Base-by-base conservation (phyloP, 1,140 invertebrate species). In the Diploscapter pachys region DNA sequence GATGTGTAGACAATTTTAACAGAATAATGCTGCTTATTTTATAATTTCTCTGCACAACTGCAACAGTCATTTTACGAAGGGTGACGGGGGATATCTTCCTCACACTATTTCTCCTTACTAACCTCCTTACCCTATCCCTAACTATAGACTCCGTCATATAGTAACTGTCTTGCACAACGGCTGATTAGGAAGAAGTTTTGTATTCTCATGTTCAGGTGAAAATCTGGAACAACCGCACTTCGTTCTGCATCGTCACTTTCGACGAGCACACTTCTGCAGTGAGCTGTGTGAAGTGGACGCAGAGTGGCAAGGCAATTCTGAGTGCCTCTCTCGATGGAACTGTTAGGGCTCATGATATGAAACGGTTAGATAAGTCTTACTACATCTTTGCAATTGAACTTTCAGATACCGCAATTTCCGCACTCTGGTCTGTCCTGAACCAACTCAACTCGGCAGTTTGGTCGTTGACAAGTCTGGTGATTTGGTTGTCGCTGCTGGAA, bases 181-280 rank as follows among this genome's bases (percentile, higher is more conserved):
- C 1, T 31, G 31, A 31, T 31, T 31, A 0, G 31, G 31, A 31
- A 31, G 31, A 31, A 31, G 31, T 31, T 31, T 31, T 31, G 0
- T 31, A 31, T 31, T 31, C 31, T 31, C 31, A 31, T 31, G 31
- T 70, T 50, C 11, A 72, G 71, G 71, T 72, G 0, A 98, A 98
- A 87, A 86, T 98, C 6, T 98, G 96, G 96, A 96, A 95, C 82
- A 91, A 91, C 0, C 88, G 88, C 55, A 91, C 90, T 76, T 93
- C 94, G 0, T 97, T 97, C 87, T 97, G 95, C 87, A 93, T 94
- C 84, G 92, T 96, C 0, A 98, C 95, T 2, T 98, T 98, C 85
- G 89, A 86, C 71, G 94, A 98, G 80, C 96, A 98, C 85, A 90
- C 90, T 0, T 91, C 91, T 3, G 89, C 91, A 1, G 89, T 98